Conservation (phyloP, 2,888 invertebrate genomes). For the Pachliopta kotzebuea region DNA sequence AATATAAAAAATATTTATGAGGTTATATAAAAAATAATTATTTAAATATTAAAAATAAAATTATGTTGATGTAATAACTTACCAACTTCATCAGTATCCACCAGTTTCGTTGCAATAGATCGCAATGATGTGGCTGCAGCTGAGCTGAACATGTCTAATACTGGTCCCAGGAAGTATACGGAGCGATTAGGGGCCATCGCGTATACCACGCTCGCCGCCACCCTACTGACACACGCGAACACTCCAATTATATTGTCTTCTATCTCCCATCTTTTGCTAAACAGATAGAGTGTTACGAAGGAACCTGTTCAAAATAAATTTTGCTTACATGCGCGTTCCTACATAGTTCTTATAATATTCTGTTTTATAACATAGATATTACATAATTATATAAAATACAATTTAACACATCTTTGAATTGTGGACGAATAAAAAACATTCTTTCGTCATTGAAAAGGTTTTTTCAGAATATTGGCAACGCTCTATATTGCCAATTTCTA, state of each 20-base stretch:
- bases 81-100: slow-evolving; percentile 79
- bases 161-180: slow-evolving; percentile 75
- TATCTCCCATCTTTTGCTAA: slow-evolving; percentile 74
- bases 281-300: slow-evolving; percentile 74
- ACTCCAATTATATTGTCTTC: slow-evolving; percentile 75
- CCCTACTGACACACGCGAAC: slow-evolving; percentile 75
- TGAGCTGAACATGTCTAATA: slow-evolving; percentile 79
- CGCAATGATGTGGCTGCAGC: slow-evolving; percentile 79
- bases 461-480: too few species aligned
- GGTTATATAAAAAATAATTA: neutral
- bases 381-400: too few species aligned
- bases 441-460: too few species aligned
- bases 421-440: too few species aligned
- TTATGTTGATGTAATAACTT: slow-evolving; percentile 40
- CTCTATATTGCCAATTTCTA: too few species aligned
- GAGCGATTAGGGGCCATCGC: slow-evolving; percentile 69
- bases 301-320: slow-evolving; percentile 58
- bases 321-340: neutral
- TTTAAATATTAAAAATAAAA: neutral
- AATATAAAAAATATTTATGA: too few species aligned
- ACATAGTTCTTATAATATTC: neutral
- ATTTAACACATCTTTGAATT: too few species aligned
- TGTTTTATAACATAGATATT: neutral
- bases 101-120: slow-evolving; percentile 80
- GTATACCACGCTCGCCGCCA: slow-evolving; percentile 73